Evolutionary conservation across 2,113 vertebrate genomes (phyloP), one percentile per base, ranked within the genome.

Genomic region (Odontophorus gujanensis): DNA sequence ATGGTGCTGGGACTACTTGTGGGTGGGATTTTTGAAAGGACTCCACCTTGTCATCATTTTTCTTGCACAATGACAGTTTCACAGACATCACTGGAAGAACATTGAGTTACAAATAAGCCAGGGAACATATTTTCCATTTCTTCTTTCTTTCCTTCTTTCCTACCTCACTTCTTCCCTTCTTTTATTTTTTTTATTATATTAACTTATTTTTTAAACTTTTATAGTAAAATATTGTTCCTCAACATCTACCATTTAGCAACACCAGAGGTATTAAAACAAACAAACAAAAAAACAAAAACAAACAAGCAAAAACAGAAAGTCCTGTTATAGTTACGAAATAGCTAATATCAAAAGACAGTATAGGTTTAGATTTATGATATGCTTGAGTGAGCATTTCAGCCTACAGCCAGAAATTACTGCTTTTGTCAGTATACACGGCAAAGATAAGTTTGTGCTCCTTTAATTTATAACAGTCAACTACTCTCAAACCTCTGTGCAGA

Each of bases 81-180:
- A 34, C 2, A 21, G 34, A 63, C 5, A 47, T 47, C 6, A 17
- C 0, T 68, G 6, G 7, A 15, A 68, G 14, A 43, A 82, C 13
- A 55, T 17, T 34, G 8, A 13, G 8, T 7, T 73, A 55, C 4
- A 20, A 82, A 66, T 8, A 77, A 28, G 3, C 1, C n/a, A 5
- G 3, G 6, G 26, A n/a, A 57, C 69, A 24, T 2, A 0, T 38
- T 22, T 17, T 19, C 7, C 13, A 9, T 45, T 11, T 7, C 13
- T 24, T n/a, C 14, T 16, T 30, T 14, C 12, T 5, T 55, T 9
- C 26, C 11, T 7, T 5, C 11, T 34, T 9, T 4, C 11, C 17
- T 7, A 2, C 2, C 26, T 3, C 34, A 28, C 15, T 24, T 3
- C 1, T 15, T 30, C n/a, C 7, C 8, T n/a, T 12, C 40, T 48